phyloP scores from a whole-genome alignment of 2,888 invertebrate genomes.

The Machimus rusticus region DNA sequence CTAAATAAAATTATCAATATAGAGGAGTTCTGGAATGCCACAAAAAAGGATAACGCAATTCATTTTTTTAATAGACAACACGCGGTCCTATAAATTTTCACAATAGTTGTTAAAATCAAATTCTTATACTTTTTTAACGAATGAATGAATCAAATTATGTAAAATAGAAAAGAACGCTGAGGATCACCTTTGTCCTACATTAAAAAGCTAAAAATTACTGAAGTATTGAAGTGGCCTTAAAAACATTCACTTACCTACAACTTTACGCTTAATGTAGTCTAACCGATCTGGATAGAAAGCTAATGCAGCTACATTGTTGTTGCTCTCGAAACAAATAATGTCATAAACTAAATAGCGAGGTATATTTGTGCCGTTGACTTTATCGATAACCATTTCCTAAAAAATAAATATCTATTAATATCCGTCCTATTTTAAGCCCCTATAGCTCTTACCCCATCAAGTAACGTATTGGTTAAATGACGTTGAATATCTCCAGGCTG shows the following conservation, averaged over 20 bases:
- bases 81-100: no score
- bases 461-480: slow-evolving; percentile 80
- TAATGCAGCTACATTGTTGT: slow-evolving; percentile 76
- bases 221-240: neutral
- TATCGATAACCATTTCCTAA: slow-evolving; percentile 97
- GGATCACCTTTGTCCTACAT: no score
- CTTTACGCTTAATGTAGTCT: slow-evolving; percentile 76
- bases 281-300: slow-evolving; percentile 80
- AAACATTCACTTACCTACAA: slow-evolving; percentile 65
- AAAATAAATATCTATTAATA: neutral
- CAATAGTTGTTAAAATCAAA: no score
- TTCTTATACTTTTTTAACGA: no score
- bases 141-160: no score
- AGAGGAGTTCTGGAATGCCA: no score
- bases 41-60: no score
- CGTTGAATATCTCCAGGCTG: slow-evolving; percentile 74
- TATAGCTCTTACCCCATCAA: slow-evolving; percentile 83
- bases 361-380: slow-evolving; percentile 74
- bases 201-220: no score
- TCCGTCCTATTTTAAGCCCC: neutral
- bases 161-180: no score
- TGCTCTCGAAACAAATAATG: slow-evolving; percentile 80
- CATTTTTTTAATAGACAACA: no score
- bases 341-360: slow-evolving; percentile 96
- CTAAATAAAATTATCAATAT: slow-evolving; percentile 52